Evolutionary conservation across 2,113 vertebrate species (phyloP).

Genomic region (Calyptommatus sinebrachiatus): DNA sequence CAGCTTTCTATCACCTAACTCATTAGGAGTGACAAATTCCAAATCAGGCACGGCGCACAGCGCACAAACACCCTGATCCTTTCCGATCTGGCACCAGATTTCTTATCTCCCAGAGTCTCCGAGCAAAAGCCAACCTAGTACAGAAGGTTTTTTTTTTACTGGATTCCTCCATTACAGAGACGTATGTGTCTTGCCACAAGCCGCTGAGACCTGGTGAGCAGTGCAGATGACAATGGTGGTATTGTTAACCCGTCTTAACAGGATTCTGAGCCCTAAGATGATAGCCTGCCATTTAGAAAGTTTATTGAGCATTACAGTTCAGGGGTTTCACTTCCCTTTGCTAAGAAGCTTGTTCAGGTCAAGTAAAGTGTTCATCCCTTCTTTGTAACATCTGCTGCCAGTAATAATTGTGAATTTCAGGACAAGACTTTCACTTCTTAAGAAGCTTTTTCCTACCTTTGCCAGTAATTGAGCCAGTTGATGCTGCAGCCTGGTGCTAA

Average conservation of each 20-base stretch:
- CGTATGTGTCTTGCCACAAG: not conserved
- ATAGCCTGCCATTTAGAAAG: not conserved
- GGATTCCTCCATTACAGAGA: not conserved
- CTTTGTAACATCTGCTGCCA: not conserved
- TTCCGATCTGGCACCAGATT: not conserved
- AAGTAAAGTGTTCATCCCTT: not conserved
- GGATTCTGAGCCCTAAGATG: not conserved
- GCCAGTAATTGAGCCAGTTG: not conserved
- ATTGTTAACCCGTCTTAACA: not conserved
- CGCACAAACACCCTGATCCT: not conserved
- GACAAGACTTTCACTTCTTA: not conserved
- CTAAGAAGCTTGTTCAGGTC: not conserved
- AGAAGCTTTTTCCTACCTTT: not conserved
- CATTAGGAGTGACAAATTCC: not conserved
- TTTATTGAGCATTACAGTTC: not conserved
- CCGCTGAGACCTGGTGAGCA: not conserved
- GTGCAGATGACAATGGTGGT: not conserved
- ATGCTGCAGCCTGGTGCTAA: too few relatives aligned
- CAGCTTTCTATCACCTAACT: not conserved
- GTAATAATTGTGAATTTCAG: not conserved
- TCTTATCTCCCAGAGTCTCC: too few relatives aligned
- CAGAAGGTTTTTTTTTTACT: too few relatives aligned
- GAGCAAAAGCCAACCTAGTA: not conserved
- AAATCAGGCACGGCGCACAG: not conserved
- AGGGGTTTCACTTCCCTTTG: not conserved